Evolutionary conservation across 92 coral and sea anemone genomes (phyloP), one percentile per base, ranked within the genome.

Genomic region (Epizoanthus scotinus): DNA sequence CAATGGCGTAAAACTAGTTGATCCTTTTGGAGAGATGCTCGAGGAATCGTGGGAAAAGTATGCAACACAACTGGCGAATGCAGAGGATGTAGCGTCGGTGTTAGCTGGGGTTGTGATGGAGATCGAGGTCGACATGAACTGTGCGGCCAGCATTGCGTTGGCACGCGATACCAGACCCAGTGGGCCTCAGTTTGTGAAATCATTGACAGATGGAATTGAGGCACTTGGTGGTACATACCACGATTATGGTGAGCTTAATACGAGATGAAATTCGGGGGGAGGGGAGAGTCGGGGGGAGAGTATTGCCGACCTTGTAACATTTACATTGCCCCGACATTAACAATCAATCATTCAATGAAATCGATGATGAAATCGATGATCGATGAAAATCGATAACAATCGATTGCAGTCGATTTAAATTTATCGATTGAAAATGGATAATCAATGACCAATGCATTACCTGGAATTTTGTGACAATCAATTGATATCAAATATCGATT

Each of bases 101-200:
- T 62, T 96, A 70, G 82, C 63, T 20, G 89, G 85, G 61, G 83
- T 87, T 24, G 77, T 91, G 31, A 72, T 40, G 63, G 83, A 82
- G 40, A 71, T 70, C 65, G 57, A 67, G 1, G 34, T 83, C 5
- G 94, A 93, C 29, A 73, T 93, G 89, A 81, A 70, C 52, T 83
- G 84, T 40, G 91, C 89, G 13, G 94, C 96, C 1, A 86, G 86
- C 28, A 89, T 96, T 19, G 89, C 82, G 49, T 86, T 93, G 38
- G 99, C 99, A 14, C 88, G 98, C 56, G 99, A 96, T 69, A 96
- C 99, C 2, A 85, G 99, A 22, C 99, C 99, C 0, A 93, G 98
- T 31, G 99, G 99, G 6, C 73, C 42, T 53, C 63, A 73, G 70
- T 86, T 93, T 60, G 91, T 90, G 28, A 80, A 89, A 70, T 91